These are phyloP conservation scores for Scomberomorus guttatus DNA, from an alignment of 2,797 vertebrate species.

Conservation along the genomic window DNA sequence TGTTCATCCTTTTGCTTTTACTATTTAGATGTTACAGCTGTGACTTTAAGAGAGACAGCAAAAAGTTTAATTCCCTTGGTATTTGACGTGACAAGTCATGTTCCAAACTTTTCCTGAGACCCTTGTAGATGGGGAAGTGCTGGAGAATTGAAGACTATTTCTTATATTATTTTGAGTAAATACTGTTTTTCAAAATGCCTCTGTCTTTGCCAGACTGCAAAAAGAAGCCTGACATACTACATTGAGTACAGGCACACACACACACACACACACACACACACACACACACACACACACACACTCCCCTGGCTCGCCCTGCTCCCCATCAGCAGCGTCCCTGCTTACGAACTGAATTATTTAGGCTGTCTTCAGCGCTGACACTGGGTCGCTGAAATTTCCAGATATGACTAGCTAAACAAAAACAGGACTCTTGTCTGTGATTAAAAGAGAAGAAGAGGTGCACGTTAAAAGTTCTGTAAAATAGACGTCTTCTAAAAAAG, in stretches of 20 bases:
- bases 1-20: too few species aligned
- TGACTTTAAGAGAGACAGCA: too few species aligned
- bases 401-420: conserved; percentile 4
- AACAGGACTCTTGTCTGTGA: not conserved
- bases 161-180: not conserved
- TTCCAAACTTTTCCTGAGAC: not conserved
- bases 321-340: conserved; percentile 41
- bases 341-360: conserved; percentile 62
- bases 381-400: conserved; percentile 16
- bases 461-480: not conserved
- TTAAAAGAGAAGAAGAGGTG: not conserved
- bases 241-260: not conserved
- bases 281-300: conserved; percentile 9
- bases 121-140: not conserved
- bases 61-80: not conserved
- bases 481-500: not conserved
- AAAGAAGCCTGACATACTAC: conserved; percentile 35
- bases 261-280: not conserved
- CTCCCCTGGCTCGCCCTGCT: not conserved
- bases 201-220: conserved; percentile 29
- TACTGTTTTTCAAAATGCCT: not conserved
- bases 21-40: too few species aligned
- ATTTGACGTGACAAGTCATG: not conserved
- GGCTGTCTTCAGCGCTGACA: conserved; percentile 21
- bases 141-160: conserved; percentile 12